Conservation (phyloP, 2,113 vertebrate species). For the Excalfactoria chinensis region DNA sequence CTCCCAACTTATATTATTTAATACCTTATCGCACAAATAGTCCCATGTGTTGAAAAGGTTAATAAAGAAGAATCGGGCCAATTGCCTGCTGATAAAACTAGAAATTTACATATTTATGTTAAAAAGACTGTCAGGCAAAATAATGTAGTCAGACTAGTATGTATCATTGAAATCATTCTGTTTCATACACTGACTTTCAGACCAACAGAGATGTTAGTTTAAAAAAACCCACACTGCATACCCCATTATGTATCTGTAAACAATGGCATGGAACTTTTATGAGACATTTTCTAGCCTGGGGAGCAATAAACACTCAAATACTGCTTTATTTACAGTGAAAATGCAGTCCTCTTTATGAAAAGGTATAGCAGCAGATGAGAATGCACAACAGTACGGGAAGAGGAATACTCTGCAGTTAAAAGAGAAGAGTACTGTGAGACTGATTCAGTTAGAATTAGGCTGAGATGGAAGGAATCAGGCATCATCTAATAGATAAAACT, state of each 20-base stretch:
- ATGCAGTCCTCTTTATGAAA: background rate
- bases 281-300: background rate
- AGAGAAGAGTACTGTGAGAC: background rate
- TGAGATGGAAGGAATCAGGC: background rate
- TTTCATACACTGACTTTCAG: background rate
- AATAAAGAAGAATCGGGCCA: background rate
- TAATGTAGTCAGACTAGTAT: background rate
- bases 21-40: background rate
- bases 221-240: background rate
- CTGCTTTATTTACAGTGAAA: background rate
- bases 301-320: background rate
- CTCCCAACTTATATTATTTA: background rate
- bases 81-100: background rate
- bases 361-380: background rate
- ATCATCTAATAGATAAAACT: background rate
- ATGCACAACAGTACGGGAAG: background rate
- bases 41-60: background rate
- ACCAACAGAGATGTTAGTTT: background rate
- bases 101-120: background rate
- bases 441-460: background rate
- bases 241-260: background rate
- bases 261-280: background rate
- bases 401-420: background rate
- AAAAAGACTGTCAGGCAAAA: background rate
- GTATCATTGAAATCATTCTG: background rate